Base-by-base conservation (phyloP, 2,888 invertebrate species). In the Hydrotaea diabolus region DNA sequence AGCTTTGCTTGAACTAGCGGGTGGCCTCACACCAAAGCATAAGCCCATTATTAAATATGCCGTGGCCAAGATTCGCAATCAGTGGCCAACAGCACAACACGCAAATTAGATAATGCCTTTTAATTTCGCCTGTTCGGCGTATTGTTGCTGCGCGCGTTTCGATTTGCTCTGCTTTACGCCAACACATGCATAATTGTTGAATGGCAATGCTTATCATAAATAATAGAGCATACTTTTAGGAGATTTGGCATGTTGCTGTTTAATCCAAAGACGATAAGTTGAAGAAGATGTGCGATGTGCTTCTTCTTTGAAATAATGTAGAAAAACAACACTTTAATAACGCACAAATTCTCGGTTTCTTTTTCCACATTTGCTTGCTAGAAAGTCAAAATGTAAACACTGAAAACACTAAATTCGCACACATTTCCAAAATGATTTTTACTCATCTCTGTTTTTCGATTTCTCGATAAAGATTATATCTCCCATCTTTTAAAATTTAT, bases 171-270 rank as follows among this genome's bases (percentile, higher is more conserved):
- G 39, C 19, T 46, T 46, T 9, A 21, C 13, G 46, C 21, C 19
- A 36, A 43, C 69, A 69, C 43, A 19, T 69, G 46, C 23, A 69
- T 69, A 69, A 69, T 69, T 69, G 21, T 46, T 69, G 21, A 43
- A 46, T 21, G 21, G 69, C 15, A 15, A 69, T 69, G 43, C 39
- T 17, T 46, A 23, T 31, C 21, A 23, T 69, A 46, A 69, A 69
- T 69, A 43, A 69, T 69, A 23, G 21, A 69, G 69, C 46, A 69
- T 46, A 46, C 69, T 69, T 69, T 69, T 69, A 46, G 69, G 69
- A 64, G 64, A n/a, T 59, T 23, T 26, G 9, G 15, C 15, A 15
- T 49, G 49, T 31, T 31, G n/a, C 31, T 2, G 31, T 7, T 4
- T 31, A 31, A 31, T 31, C 31, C 31, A n/a, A n/a, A n/a, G n/a